phyloP scores from a whole-genome alignment of 2,888 invertebrate species.

The Caenorhabditis japonica region DNA sequence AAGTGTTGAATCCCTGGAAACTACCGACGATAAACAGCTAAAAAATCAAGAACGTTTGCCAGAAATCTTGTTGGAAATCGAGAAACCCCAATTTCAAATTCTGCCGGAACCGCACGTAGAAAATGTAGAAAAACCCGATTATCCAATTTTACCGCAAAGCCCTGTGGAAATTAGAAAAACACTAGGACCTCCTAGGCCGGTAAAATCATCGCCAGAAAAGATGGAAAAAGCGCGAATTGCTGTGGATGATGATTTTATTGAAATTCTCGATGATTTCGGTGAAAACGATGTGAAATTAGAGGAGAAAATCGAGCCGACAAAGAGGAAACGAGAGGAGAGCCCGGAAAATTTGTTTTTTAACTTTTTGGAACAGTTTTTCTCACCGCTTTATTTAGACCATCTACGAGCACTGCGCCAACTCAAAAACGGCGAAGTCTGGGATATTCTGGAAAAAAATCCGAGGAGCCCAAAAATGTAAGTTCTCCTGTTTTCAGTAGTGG shows the following conservation, averaged over 20 bases:
- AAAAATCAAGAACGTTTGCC: no score
- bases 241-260: background rate
- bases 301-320: background rate
- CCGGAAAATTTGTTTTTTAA: conserved; percentile 13
- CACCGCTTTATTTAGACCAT: conserved; percentile 3
- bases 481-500: no score
- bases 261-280: background rate
- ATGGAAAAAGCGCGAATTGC: background rate
- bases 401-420: conserved; percentile 23
- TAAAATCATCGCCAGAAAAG: background rate
- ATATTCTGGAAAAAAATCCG: conserved; percentile 36
- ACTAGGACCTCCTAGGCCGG: background rate
- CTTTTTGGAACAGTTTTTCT: background rate
- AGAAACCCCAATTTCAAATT: no score
- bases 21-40: no score
- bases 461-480: conserved; percentile 27
- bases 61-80: no score
- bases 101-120: no score
- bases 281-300: background rate
- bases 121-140: no score
- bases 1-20: no score
- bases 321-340: conserved; percentile 17
- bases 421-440: conserved; percentile 44
- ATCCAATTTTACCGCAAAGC: no score
- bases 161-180: no score